A percentile compares a stretch with the other conserved stretches of the same genome.
Conservation (phyloP, 1,140 invertebrate species). For the Heliothis virescens region DNA sequence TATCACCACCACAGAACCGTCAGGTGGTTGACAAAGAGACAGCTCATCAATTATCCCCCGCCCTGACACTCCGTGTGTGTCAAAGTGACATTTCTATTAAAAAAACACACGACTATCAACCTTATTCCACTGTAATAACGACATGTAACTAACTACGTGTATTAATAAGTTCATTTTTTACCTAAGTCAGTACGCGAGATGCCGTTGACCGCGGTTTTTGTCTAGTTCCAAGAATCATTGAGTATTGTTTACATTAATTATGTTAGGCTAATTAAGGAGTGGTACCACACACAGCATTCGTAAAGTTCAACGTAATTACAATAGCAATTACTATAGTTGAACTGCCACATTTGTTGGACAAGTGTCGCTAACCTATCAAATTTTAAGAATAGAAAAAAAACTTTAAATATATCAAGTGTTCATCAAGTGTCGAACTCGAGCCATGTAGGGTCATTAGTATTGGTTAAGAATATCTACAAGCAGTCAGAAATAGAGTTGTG, state of each 20-base stretch:
- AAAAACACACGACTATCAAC: constrained; percentile 23
- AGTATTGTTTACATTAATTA: constrained; percentile 43
- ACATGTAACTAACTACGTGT: background rate
- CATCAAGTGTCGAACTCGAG: too few species aligned
- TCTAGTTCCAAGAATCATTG: constrained; percentile 25
- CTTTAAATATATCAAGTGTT: background rate
- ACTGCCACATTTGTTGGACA: background rate
- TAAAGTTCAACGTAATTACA: constrained; percentile 9
- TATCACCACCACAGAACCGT: constrained; percentile 39
- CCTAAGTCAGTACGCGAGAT: constrained; percentile 50
- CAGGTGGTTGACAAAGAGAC: constrained; percentile 48
- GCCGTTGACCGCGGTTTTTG: constrained; percentile 48
- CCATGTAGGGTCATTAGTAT: too few species aligned
- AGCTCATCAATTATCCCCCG: constrained; percentile 71
- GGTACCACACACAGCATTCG: too few species aligned
- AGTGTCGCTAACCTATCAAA: background rate
- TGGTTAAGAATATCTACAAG: too few species aligned
- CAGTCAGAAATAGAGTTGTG: too few species aligned
- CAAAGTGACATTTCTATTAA: constrained; percentile 11
- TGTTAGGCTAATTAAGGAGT: constrained; percentile 24
- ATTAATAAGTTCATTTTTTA: constrained; percentile 52
- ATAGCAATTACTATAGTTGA: background rate
- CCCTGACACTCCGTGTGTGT: constrained; percentile 58
- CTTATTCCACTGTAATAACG: background rate
- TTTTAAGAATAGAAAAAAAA: background rate